Evolutionary conservation across 2,797 vertebrate species (phyloP).

Genomic region (Chloroceryle amazona): DNA sequence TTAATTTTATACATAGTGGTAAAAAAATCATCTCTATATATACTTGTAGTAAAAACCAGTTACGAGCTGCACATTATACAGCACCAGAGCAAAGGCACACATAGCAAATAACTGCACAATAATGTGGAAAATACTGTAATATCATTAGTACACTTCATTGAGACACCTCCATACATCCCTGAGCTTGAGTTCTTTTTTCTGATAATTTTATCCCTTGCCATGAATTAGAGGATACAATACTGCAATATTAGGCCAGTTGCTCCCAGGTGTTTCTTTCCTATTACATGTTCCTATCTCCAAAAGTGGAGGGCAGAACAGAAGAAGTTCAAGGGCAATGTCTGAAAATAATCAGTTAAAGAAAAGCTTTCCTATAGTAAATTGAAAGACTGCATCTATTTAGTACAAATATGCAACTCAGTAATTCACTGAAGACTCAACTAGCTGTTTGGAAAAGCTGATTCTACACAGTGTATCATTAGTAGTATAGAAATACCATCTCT

Average conservation of each 20-base stretch:
- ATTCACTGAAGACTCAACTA: not conserved
- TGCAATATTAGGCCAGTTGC: not conserved
- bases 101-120: not conserved
- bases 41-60: not conserved
- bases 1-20: not conserved
- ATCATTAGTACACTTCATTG: not conserved
- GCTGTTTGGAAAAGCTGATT: not conserved
- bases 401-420: not conserved
- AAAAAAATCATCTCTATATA: not conserved
- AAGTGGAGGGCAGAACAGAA: not conserved
- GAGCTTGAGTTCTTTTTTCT: not conserved
- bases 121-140: fast-evolving
- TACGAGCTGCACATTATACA: not conserved
- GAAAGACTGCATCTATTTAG: not conserved
- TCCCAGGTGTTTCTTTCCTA: slow-evolving; percentile 22
- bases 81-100: not conserved
- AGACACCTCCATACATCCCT: not conserved
- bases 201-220: not conserved
- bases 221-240: not conserved
- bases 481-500: not conserved
- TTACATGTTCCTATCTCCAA: not conserved
- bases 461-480: not conserved
- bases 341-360: not conserved
- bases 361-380: not conserved
- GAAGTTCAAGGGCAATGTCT: slow-evolving; percentile 1